Evolutionary conservation across 2,797 vertebrate genomes (phyloP).

Genomic region (Propithecus deckenii): DNA sequence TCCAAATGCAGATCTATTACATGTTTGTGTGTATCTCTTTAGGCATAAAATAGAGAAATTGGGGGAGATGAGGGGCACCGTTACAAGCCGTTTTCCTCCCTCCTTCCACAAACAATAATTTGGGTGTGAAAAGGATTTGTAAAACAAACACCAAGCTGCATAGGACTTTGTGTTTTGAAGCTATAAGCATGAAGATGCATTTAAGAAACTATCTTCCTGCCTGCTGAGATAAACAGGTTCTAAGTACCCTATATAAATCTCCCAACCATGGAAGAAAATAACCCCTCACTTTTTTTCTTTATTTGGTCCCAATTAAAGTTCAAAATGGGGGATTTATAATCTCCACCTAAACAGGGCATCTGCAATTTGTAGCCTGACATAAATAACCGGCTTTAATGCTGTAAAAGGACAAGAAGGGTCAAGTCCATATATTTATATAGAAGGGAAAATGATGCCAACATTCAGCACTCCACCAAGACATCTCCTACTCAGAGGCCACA

Average conservation of each 20-base stretch:
- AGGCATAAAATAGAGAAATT: neutral
- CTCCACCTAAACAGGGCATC: conserved; percentile 17
- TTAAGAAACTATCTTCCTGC: conserved; percentile 77
- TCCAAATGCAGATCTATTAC: neutral
- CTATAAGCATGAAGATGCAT: conserved; percentile 84
- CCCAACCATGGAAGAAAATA: conserved; percentile 60
- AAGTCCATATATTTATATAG: neutral
- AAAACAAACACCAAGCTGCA: conserved; percentile 82
- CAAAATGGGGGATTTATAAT: conserved; percentile 54
- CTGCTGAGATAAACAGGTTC: conserved; percentile 72
- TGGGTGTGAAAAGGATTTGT: conserved; percentile 81
- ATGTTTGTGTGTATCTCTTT: neutral
- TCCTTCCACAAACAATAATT: conserved; percentile 82
- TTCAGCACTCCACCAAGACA: neutral
- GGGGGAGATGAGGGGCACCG: neutral
- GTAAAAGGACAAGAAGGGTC: conserved; percentile 6
- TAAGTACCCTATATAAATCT: conserved; percentile 59
- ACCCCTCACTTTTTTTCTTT: conserved; percentile 76
- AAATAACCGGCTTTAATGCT: neutral
- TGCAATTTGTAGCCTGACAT: conserved; percentile 29
- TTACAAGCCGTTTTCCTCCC: conserved; percentile 67
- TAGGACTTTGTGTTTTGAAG: conserved; percentile 76
- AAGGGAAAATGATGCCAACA: neutral
- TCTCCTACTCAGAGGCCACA: neutral
- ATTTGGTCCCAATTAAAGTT: conserved; percentile 77